Percentiles rank a stretch among this genome's conserved stretches.
phyloP scores from a whole-genome alignment of 2,888 invertebrate species.

The Bombyx huttoni region DNA sequence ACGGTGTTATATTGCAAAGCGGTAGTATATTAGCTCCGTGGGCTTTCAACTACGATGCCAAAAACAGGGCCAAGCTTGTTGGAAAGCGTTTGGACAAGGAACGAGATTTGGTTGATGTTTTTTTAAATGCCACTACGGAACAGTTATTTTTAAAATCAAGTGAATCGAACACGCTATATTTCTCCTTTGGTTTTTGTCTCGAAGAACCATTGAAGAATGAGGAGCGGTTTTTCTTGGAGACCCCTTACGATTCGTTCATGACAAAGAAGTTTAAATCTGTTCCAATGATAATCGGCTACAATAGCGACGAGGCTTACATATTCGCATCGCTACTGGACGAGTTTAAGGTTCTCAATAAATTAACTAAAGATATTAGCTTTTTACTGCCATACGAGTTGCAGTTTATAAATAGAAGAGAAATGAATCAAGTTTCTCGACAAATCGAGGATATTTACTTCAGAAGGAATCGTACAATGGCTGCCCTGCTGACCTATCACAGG shows the following conservation, averaged over 20 bases:
- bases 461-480: conserved; percentile 26
- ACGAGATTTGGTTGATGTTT: conserved; percentile 12
- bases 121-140: conserved; percentile 20
- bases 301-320: conserved; percentile 49
- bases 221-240: conserved; percentile 35
- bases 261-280: conserved; percentile 23
- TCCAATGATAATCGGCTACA: conserved; percentile 52
- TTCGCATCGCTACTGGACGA: conserved; percentile 36
- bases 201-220: conserved; percentile 39
- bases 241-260: conserved; percentile 33
- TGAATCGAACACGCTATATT: conserved; percentile 34
- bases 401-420: conserved; percentile 31
- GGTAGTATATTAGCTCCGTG: conserved; percentile 50
- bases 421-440: conserved; percentile 24
- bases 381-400: conserved; percentile 46
- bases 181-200: conserved; percentile 48
- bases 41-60: conserved; percentile 52
- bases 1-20: conserved; percentile 54
- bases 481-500: conserved; percentile 46
- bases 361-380: conserved; percentile 19
- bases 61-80: conserved; percentile 28
- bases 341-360: conserved; percentile 19
- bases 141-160: conserved; percentile 29
- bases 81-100: conserved; percentile 14
- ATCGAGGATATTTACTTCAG: conserved; percentile 44